Evolutionary conservation across 2,797 vertebrate genomes (phyloP).

Genomic region (Diplodus puntazzo): DNA sequence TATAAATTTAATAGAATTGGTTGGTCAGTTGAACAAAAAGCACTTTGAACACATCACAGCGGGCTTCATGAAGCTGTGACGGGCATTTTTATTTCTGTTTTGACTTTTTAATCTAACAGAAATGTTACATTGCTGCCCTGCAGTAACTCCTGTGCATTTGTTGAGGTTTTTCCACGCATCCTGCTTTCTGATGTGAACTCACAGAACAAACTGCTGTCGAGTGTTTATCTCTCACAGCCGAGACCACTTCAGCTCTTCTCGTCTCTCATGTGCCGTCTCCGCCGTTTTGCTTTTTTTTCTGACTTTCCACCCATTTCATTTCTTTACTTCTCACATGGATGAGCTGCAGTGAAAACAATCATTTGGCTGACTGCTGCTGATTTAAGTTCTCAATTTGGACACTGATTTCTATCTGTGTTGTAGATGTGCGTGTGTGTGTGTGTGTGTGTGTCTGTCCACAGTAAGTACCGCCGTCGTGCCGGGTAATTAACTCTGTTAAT

Average conservation of each 20-base stretch:
- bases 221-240: slow-evolving; percentile 5
- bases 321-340: slow-evolving; percentile 17
- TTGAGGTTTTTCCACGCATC: not conserved
- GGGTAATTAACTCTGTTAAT: slow-evolving; percentile 66
- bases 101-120: not conserved
- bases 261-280: not conserved
- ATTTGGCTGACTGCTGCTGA: slow-evolving; percentile 49
- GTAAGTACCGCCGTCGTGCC: slow-evolving; percentile 7
- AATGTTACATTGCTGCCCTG: not conserved
- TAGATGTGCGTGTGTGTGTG: not conserved
- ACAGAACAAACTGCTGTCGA: not conserved
- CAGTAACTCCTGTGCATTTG: not conserved
- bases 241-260: not conserved
- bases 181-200: slow-evolving; percentile 1
- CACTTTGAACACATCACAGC: not conserved
- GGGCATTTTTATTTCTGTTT: not conserved
- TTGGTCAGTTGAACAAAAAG: not conserved
- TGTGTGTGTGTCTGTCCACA: slow-evolving; percentile 20
- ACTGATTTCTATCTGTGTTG: slow-evolving; percentile 49
- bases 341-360: slow-evolving; percentile 44
- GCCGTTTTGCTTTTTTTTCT: not conserved
- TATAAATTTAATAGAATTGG: not conserved
- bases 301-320: not conserved
- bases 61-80: not conserved
- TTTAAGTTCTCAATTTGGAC: slow-evolving; percentile 45